Evolutionary conservation across 2,888 invertebrate genomes (phyloP).

Genomic region (Autographa gamma): DNA sequence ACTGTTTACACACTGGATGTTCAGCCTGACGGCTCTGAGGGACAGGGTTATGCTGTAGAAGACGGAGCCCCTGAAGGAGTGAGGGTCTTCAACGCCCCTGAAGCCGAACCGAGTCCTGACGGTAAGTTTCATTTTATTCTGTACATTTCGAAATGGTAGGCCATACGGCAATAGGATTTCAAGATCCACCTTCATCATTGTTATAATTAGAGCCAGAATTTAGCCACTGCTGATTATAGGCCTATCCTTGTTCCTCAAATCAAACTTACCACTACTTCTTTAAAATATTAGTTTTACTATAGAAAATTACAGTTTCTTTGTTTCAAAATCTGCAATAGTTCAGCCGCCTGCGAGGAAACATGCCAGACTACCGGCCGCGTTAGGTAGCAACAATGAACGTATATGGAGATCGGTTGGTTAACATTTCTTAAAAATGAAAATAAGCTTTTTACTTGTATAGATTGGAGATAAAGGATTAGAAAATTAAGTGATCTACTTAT

Average conservation of each 20-base stretch:
- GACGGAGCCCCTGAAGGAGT: neutral
- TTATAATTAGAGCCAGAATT: too few relatives aligned
- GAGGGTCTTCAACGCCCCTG: conserved; percentile 2
- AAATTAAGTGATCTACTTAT: too few relatives aligned
- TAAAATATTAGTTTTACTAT: neutral
- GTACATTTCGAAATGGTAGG: neutral
- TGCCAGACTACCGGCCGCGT: neutral
- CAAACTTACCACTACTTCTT: too few relatives aligned
- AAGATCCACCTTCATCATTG: too few relatives aligned
- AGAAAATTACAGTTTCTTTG: neutral
- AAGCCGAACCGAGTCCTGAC: neutral
- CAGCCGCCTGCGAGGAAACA: neutral
- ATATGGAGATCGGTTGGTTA: conserved; percentile 11
- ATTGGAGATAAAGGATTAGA: too few relatives aligned
- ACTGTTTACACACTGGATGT: neutral
- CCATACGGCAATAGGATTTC: too few relatives aligned
- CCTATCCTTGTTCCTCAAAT: too few relatives aligned
- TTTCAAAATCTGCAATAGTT: neutral
- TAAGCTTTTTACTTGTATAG: too few relatives aligned
- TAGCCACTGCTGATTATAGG: too few relatives aligned
- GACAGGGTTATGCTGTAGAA: neutral
- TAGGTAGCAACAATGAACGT: neutral
- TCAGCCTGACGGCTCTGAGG: neutral
- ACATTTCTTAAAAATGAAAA: neutral
- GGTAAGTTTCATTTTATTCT: conserved; percentile 12